Evolutionary conservation across 2,888 invertebrate species (phyloP).

Genomic region (Xanthia icteritia): DNA sequence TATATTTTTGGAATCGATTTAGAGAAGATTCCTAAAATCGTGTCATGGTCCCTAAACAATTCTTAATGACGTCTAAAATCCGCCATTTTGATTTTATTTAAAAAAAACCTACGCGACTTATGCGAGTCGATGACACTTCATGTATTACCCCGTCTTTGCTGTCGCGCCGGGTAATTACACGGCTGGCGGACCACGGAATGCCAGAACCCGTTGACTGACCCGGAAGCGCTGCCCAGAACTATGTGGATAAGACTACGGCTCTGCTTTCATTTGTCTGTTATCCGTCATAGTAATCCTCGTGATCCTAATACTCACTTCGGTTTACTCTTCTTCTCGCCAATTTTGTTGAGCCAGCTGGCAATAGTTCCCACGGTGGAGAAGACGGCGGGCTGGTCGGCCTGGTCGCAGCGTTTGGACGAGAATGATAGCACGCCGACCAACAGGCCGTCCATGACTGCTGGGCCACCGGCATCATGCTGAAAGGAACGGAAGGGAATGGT

Average conservation of each 20-base stretch:
- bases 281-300: neutral
- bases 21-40: no score
- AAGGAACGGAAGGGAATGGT: neutral
- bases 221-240: neutral
- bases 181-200: no score
- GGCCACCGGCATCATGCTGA: constrained; percentile 87
- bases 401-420: constrained; percentile 84
- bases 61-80: neutral
- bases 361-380: constrained; percentile 80
- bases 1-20: neutral
- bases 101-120: neutral
- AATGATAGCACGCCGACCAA: constrained; percentile 85
- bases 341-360: constrained; percentile 77
- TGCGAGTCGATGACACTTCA: no score
- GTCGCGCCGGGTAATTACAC: no score
- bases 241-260: neutral
- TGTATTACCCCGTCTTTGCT: no score
- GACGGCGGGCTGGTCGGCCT: constrained; percentile 84
- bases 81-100: neutral
- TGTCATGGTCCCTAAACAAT: no score
- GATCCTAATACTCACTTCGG: constrained; percentile 61
- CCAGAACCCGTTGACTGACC: neutral
- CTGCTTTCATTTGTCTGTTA: neutral
- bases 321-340: constrained; percentile 70
- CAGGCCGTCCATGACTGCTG: constrained; percentile 80